Evolutionary conservation across 2,113 vertebrate genomes (phyloP), one percentile per base, ranked within the genome.

Genomic region (Lepus europaeus): DNA sequence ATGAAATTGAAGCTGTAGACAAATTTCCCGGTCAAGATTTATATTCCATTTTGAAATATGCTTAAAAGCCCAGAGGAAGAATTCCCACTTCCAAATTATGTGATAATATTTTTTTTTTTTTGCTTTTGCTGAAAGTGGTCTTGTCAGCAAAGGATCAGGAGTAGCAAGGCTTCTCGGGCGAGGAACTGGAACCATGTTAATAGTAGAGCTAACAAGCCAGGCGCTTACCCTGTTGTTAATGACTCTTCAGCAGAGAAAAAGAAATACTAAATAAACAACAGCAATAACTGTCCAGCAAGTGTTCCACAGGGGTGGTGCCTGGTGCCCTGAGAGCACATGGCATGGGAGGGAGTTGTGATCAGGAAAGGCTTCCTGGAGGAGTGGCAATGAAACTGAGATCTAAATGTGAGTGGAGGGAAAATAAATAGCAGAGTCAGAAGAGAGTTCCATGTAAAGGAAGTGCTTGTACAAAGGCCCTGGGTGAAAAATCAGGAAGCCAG

Each of bases 41-140:
- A 68, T 36, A 27, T 86, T 23, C 45, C 78, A 22, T 70, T 93
- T 83, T 78, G 68, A 96, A 93, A 90, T 77, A 78, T 12, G 33
- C 69, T 45, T 49, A 59, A 70, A 87, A 29, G n/a, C 27, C 68
- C 45, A 90, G 61, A 78, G 68, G 59, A 79, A 93, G 33, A 76
- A 64, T 76, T 83, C 25, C 45, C 27, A 68, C 53, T 90, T 80
- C 12, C 87, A 72, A 70, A 39, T 45, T 33, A 51, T 72, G 7
- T 36, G 23, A 1, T 45, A 31, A 59, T 45, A 7, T 45, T 45
- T 14, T 31, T 45, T 45, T 14, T 31, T 45, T n/a, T 5, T 51
- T 49, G 29, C 74, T 89, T 74, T 56, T 49, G 49, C 36, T 76
- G 56, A 72, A 94, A 66, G 22, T 29, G 22, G 3, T 76, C 29